phyloP scores from a whole-genome alignment of 1,140 invertebrate genomes.

The Aphaenogaster floridana region DNA sequence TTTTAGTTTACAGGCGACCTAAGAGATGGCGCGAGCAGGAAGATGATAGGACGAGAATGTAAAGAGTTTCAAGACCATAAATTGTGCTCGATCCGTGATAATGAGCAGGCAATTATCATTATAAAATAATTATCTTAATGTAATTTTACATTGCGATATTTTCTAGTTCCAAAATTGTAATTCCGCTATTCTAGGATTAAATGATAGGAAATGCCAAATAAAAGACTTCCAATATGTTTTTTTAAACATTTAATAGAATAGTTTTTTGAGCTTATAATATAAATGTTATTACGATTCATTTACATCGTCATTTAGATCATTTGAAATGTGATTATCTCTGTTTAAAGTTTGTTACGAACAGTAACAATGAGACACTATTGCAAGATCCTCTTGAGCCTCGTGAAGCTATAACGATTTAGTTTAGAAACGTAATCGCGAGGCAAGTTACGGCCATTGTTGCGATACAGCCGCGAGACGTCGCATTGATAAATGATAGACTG shows the following conservation, averaged over 20 bases:
- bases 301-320: background rate
- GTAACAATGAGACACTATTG: constrained; percentile 13
- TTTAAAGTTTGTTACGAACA: background rate
- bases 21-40: constrained; percentile 77
- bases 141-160: background rate
- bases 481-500: constrained; percentile 65
- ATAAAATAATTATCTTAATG: background rate
- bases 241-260: background rate
- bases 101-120: background rate
- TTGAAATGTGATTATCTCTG: background rate
- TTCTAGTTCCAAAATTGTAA: background rate
- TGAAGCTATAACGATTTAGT: constrained; percentile 47
- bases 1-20: constrained; percentile 52
- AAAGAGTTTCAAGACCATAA: background rate
- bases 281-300: background rate
- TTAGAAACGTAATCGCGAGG: constrained; percentile 50
- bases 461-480: constrained; percentile 41
- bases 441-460: constrained; percentile 50
- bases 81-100: background rate
- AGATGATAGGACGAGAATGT: constrained; percentile 54
- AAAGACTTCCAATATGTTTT: background rate
- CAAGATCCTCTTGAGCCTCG: constrained; percentile 8
- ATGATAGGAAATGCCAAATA: background rate
- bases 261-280: background rate
- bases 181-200: background rate